A percentile compares a stretch with the other conserved stretches of the same genome.
Conservation (phyloP, 2,113 vertebrate genomes). For the Calidris pugnax region DNA sequence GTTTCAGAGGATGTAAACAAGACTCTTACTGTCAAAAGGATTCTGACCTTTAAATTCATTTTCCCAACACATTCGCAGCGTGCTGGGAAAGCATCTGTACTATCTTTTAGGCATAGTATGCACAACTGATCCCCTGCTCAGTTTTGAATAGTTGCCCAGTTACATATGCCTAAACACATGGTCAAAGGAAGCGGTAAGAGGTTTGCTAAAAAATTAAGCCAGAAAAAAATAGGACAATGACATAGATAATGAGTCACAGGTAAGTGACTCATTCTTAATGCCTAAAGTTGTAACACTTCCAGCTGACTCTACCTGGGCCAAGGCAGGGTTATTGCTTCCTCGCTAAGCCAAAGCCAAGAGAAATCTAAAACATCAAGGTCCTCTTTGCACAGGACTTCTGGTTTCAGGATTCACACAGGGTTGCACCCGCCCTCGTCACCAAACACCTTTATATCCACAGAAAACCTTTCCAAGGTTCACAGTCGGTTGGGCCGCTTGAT, state of each 20-base stretch:
- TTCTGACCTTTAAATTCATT: slow-evolving; percentile 8
- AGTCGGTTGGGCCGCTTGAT: background rate
- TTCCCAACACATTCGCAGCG: background rate
- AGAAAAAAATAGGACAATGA: background rate
- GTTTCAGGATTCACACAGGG: background rate
- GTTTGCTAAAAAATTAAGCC: background rate
- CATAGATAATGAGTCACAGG: background rate
- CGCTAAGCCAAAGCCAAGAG: background rate
- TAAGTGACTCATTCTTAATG: background rate
- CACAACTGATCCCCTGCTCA: background rate
- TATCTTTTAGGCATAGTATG: background rate
- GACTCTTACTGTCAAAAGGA: background rate
- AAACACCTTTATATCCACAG: background rate
- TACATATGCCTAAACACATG: slow-evolving; percentile 42
- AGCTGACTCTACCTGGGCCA: background rate
- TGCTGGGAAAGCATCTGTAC: slow-evolving; percentile 57
- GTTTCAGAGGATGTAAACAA: background rate
- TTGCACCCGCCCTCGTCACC: background rate
- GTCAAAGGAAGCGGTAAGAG: slow-evolving; percentile 20
- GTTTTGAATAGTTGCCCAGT: slow-evolving; percentile 5
- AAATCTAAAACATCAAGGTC: background rate
- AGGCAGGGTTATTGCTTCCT: background rate
- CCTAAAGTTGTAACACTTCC: background rate
- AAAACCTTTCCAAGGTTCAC: background rate
- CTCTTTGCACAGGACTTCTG: background rate